Evolutionary conservation across 2,797 vertebrate genomes (phyloP).

Genomic region (Lophotriccus pileatus): DNA sequence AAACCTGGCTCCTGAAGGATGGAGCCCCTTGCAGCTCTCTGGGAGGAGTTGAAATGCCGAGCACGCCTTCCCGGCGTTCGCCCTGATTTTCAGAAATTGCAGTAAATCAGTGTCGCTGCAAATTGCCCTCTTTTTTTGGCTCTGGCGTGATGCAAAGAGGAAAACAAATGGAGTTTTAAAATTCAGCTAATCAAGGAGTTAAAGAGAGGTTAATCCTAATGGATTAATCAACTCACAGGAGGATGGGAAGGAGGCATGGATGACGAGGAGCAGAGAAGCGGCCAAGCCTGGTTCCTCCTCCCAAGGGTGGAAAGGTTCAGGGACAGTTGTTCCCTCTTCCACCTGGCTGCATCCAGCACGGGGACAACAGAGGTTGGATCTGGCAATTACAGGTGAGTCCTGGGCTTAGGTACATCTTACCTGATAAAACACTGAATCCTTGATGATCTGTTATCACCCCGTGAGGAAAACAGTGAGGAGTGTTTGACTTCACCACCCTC

Average conservation of each 20-base stretch:
- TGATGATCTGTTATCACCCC: accelerated
- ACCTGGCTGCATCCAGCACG: not conserved
- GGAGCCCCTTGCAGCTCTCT: not conserved
- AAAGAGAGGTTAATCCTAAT: conserved; percentile 76
- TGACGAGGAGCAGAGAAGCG: not conserved
- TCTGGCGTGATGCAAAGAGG: conserved; percentile 69
- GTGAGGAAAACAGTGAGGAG: not conserved
- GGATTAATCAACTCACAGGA: conserved; percentile 71
- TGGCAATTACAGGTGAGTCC: not conserved
- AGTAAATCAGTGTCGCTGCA: conserved; percentile 70
- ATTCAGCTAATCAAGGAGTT: conserved; percentile 78
- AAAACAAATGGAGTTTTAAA: conserved; percentile 77
- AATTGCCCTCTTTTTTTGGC: conserved; percentile 69
- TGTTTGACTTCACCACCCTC: not conserved
- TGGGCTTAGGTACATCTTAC: not conserved
- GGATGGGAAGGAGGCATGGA: not conserved
- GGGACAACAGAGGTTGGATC: not conserved
- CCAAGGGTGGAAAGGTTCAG: not conserved
- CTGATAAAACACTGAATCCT: not conserved
- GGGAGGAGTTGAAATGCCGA: conserved; percentile 59
- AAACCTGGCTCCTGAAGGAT: not conserved
- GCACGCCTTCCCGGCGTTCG: not conserved
- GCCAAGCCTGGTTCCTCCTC: not conserved
- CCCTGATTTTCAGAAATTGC: conserved; percentile 76
- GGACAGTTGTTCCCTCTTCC: not conserved